These are phyloP conservation scores for Pteria penguin DNA, from an alignment of 2,888 invertebrate species.

Conservation along the genomic window DNA sequence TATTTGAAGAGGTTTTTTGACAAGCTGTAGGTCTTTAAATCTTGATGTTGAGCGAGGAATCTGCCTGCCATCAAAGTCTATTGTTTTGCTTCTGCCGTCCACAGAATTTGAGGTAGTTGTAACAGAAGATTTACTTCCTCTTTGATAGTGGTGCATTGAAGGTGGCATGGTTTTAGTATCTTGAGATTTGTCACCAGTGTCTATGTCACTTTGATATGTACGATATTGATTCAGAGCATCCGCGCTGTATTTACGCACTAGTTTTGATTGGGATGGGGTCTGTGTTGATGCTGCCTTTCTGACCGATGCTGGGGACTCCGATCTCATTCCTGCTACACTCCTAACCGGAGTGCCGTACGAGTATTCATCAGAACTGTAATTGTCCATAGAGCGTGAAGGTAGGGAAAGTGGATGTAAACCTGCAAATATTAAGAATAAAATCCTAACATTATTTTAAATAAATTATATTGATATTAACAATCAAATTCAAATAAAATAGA, in stretches of 20 bases:
- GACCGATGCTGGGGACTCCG: slow-evolving; percentile 63
- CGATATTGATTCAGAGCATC: slow-evolving; percentile 69
- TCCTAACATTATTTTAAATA: no score
- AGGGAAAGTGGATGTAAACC: slow-evolving; percentile 27
- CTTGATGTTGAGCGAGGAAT: slow-evolving; percentile 63
- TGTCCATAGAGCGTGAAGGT: slow-evolving; percentile 44
- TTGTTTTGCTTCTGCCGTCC: slow-evolving; percentile 54
- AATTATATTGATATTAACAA: no score
- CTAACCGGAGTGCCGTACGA: slow-evolving; percentile 44
- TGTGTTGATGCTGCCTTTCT: slow-evolving; percentile 69
- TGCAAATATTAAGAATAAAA: slow-evolving; percentile 39
- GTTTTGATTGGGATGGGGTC: slow-evolving; percentile 55
- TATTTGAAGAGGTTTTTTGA: slow-evolving; percentile 77
- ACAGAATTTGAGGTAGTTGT: slow-evolving; percentile 65
- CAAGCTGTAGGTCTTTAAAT: slow-evolving; percentile 73
- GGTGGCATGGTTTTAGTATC: slow-evolving; percentile 28
- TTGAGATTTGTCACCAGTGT: slow-evolving; percentile 41
- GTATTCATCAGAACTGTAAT: slow-evolving; percentile 57
- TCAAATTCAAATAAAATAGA: no score
- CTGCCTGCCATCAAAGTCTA: slow-evolving; percentile 64
- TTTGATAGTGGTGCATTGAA: slow-evolving; percentile 61
- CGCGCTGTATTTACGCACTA: slow-evolving; percentile 68
- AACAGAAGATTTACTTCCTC: slow-evolving; percentile 32
- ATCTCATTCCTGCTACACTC: slow-evolving; percentile 46
- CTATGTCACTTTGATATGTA: slow-evolving; percentile 72